Evolutionary conservation across 2,113 vertebrate genomes (phyloP), one percentile per base, ranked within the genome.

Genomic region (Paratilapia polleni): DNA sequence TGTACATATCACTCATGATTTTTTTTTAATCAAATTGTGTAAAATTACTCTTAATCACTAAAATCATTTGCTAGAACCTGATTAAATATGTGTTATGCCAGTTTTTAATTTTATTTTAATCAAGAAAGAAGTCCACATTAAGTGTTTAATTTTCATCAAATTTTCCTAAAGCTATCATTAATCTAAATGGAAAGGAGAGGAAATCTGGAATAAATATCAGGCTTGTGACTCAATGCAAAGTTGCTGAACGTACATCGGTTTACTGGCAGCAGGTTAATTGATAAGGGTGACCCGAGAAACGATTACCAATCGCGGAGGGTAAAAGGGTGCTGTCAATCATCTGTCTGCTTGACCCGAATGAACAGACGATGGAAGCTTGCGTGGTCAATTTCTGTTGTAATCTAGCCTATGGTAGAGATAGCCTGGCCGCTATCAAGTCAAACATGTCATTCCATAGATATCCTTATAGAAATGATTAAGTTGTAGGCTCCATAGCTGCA

Each of bases 291-390:
- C 92, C 94, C 4, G 11, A 73, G 81, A 80, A 95, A 93, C 86
- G 92, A 94, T 94, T 94, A 94, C 88, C 92, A 93, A 92, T 94
- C 89, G 85, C 43, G n/a, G 85, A 56, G 91, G 79, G 83, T 91
- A 91, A 93, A 91, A 91, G 87, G 88, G n/a, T 64, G 66, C 91
- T 94, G 94, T 93, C 94, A 94, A 93, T 95, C 94, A 94, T 87
- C 19, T 24, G 84, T 88, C 91, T 92, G 80, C 92, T 94, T 86
- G 92, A 92, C 87, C 91, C 54, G 68, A 88, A 70, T 83, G 70
- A 66, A 85, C 76, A 82, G 36, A 28, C 78, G 79, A 64, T 62
- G 81, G 76, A 82, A 63, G 77, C 82, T 4, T 77, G 85, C 70
- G 34, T 56, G 78, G 89, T 87, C 85, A 84, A 90, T 91, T 83